Conservation (phyloP, 2,797 vertebrate species). For the Poecilia picta region DNA sequence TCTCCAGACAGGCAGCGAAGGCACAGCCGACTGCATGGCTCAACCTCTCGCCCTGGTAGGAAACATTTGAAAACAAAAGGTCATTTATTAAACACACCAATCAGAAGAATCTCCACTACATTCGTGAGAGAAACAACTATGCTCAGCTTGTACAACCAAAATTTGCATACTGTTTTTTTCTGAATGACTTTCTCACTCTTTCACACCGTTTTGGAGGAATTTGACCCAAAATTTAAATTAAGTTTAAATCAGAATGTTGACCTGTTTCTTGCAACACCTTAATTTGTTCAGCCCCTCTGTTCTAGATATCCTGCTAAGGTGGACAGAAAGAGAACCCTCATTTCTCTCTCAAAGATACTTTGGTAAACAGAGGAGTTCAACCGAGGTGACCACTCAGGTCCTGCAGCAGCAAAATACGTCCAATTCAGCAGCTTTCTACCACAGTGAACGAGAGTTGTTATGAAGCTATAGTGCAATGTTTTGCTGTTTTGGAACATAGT, state of each 20-base stretch:
- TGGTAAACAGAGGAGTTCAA: not conserved
- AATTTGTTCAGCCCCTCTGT: not conserved
- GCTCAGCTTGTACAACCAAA: not conserved
- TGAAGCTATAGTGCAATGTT: not conserved
- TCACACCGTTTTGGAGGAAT: not conserved
- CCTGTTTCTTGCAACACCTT: not conserved
- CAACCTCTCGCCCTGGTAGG: conserved; percentile 87
- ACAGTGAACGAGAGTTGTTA: not conserved
- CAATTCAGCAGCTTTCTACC: not conserved
- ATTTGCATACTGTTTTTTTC: not conserved
- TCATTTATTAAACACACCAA: not conserved
- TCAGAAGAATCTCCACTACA: not conserved
- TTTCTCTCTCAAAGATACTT: not conserved
- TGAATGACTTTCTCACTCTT: not conserved
- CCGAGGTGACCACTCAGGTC: not conserved
- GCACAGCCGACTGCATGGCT: conserved; percentile 94
- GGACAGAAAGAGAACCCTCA: not conserved
- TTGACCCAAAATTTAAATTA: not conserved
- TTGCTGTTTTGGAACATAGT: not conserved
- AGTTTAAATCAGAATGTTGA: not conserved
- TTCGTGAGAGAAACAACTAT: not conserved
- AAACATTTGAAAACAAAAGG: not conserved
- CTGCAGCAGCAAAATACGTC: not conserved
- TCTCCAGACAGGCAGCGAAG: conserved; percentile 91
- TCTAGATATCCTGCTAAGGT: not conserved